A percentile compares a stretch with the other conserved stretches of the same genome.
These are phyloP conservation scores for Thera obeliscata DNA, from an alignment of 2,888 invertebrate species.

Conservation along the genomic window DNA sequence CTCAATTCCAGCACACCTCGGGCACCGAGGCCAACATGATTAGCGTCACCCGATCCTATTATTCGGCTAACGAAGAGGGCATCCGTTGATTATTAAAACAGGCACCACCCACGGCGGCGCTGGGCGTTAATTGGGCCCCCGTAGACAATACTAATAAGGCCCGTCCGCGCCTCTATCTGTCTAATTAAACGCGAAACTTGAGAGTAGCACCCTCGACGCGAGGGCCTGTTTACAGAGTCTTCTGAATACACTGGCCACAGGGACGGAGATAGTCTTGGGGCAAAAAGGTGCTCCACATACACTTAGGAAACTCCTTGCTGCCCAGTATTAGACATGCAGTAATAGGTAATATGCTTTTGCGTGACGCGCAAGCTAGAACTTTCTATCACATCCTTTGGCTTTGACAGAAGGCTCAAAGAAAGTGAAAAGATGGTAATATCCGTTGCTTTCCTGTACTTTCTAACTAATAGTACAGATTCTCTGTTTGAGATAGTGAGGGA, in stretches of 20 bases:
- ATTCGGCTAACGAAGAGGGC: conserved; percentile 81
- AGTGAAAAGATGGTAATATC: too few relatives aligned
- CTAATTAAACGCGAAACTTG: conserved; percentile 85
- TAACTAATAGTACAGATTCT: too few relatives aligned
- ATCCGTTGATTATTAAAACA: conserved; percentile 84
- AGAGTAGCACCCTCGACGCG: conserved; percentile 82
- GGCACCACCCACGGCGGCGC: conserved; percentile 74
- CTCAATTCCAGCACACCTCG: conserved; percentile 3
- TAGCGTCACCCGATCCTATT: conserved; percentile 73
- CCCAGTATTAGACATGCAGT: too few relatives aligned
- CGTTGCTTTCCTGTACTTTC: too few relatives aligned
- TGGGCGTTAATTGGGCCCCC: conserved; percentile 84
- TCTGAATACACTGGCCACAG: conserved; percentile 72
- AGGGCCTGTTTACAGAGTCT: conserved; percentile 78
- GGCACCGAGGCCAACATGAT: conserved; percentile 27
- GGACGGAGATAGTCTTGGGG: conserved; percentile 11
- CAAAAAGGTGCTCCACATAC: neutral
- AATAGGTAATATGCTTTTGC: too few relatives aligned
- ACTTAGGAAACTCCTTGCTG: too few relatives aligned
- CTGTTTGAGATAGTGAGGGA: too few relatives aligned
- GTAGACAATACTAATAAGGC: conserved; percentile 85
- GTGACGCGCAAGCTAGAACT: too few relatives aligned
- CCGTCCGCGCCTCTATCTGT: conserved; percentile 84
- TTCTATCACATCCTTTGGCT: too few relatives aligned
- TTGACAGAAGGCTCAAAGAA: too few relatives aligned